These are phyloP conservation scores for Holacanthella duospinosa DNA, from an alignment of 2,888 invertebrate genomes.

Conservation along the genomic window DNA sequence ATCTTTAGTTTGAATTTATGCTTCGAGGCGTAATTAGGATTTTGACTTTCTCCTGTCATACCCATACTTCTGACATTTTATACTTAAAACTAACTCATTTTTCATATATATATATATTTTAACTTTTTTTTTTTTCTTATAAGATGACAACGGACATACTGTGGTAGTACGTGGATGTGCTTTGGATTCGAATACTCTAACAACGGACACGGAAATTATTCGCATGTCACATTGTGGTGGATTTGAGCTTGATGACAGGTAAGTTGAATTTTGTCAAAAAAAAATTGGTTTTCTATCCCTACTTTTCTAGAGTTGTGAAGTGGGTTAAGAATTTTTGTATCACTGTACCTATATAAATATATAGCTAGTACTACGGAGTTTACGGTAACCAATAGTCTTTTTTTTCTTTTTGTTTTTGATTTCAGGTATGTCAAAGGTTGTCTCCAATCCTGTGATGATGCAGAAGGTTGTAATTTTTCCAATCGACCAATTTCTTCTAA, in stretches of 20 bases:
- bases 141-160: slow-evolving; percentile 67
- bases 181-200: slow-evolving; percentile 85
- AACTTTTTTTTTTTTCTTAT: too few relatives aligned
- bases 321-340: not conserved
- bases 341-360: too few relatives aligned
- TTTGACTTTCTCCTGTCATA: too few relatives aligned
- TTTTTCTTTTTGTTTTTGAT: too few relatives aligned
- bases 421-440: slow-evolving; percentile 77
- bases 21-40: too few relatives aligned
- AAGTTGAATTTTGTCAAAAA: slow-evolving; percentile 15
- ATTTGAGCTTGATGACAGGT: slow-evolving; percentile 80
- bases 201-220: slow-evolving; percentile 91
- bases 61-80: too few relatives aligned
- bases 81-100: too few relatives aligned
- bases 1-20: too few relatives aligned
- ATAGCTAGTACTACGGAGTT: too few relatives aligned
- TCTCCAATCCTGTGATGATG: slow-evolving; percentile 86
- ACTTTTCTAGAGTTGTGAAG: not conserved
- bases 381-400: too few relatives aligned
- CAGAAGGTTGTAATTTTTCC: slow-evolving; percentile 70
- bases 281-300: not conserved
- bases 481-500: slow-evolving; percentile 9
- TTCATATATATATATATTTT: too few relatives aligned
- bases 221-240: slow-evolving; percentile 95
- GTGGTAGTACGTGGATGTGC: slow-evolving; percentile 89